Percentiles rank a stretch among this genome's conserved stretches.
Evolutionary conservation across 2,888 invertebrate genomes (phyloP).

Genomic region (Arctia plantaginis): DNA sequence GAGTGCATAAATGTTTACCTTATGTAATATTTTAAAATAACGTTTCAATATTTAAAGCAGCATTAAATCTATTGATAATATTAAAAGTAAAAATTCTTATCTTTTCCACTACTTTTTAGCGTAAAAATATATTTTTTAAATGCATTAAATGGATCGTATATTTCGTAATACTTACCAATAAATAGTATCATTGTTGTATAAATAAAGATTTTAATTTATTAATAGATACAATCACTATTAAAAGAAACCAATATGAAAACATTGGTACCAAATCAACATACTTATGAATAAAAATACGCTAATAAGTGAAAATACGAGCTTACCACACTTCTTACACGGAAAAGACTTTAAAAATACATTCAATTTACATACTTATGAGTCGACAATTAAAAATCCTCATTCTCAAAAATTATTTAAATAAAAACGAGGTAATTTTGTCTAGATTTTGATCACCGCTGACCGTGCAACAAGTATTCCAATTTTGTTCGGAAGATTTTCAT

Average conservation of each 20-base stretch:
- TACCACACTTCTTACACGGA: conserved; percentile 17
- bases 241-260: conserved; percentile 18
- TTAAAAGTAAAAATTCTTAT: background rate
- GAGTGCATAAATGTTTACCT: background rate
- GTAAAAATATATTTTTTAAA: background rate
- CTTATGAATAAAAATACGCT: conserved; percentile 19
- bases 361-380: conserved; percentile 44
- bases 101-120: background rate
- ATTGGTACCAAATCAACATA: conserved; percentile 23
- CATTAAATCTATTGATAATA: background rate
- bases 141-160: background rate
- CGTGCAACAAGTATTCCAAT: conserved; percentile 22
- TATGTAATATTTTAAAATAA: background rate
- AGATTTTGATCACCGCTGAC: conserved; percentile 34
- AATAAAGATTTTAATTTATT: background rate
- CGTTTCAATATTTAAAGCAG: background rate
- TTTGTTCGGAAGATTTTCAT: conserved; percentile 20
- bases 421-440: conserved; percentile 29
- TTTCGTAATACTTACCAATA: background rate
- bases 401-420: conserved; percentile 40
- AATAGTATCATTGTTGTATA: background rate
- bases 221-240: conserved; percentile 13
- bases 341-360: conserved; percentile 22
- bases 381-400: conserved; percentile 40
- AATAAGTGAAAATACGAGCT: conserved; percentile 27